These are phyloP conservation scores for Helobdella robusta DNA, from an alignment of 2,888 invertebrate species.

Conservation along the genomic window DNA sequence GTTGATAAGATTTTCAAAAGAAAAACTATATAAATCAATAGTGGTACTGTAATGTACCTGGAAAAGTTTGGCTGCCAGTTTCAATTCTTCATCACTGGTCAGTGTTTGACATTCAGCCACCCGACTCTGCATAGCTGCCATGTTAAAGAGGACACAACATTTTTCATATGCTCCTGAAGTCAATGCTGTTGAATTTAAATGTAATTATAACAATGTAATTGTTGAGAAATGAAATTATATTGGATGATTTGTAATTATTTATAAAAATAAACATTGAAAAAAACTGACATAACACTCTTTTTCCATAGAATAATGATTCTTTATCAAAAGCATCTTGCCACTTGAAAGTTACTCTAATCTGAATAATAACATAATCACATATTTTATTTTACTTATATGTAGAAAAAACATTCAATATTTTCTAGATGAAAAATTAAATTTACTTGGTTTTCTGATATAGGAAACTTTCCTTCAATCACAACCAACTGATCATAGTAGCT, in stretches of 20 bases:
- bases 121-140: slow-evolving; percentile 81
- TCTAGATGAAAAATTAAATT: too few relatives aligned
- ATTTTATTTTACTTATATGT: too few relatives aligned
- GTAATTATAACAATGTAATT: not conserved
- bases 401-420: too few relatives aligned
- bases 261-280: not conserved
- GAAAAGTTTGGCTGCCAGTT: slow-evolving; percentile 78
- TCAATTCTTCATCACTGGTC: slow-evolving; percentile 84
- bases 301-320: slow-evolving; percentile 81
- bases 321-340: slow-evolving; percentile 99
- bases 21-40: too few relatives aligned
- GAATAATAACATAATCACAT: too few relatives aligned
- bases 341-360: slow-evolving; percentile 80
- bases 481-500: slow-evolving; percentile 94
- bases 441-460: slow-evolving; percentile 73
- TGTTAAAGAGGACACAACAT: slow-evolving; percentile 87
- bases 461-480: slow-evolving; percentile 83
- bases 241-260: not conserved
- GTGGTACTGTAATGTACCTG: too few relatives aligned
- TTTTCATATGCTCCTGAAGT: slow-evolving; percentile 83
- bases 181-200: slow-evolving; percentile 58
- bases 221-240: not conserved
- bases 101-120: slow-evolving; percentile 74
- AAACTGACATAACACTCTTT: slow-evolving; percentile 77
- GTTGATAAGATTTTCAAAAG: too few relatives aligned